Evolutionary conservation across 2,113 vertebrate species (phyloP), one percentile per base, ranked within the genome.

Genomic region (Pseudois nayaur): DNA sequence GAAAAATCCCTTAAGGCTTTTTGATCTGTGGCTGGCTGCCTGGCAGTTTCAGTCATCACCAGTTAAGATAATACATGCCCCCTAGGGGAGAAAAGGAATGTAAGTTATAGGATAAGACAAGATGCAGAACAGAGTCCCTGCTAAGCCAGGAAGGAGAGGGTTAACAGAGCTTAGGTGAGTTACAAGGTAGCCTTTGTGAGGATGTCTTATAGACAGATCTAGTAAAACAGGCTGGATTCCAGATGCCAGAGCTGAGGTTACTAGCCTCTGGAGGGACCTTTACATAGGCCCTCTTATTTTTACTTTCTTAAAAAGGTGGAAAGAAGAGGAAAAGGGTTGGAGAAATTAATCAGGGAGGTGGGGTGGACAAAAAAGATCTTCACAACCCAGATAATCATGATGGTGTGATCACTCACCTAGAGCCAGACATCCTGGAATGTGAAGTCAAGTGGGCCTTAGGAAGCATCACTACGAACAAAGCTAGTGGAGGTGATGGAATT

Each of bases 61-160:
- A 88, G 50, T 96, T 94, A 97, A 98, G 82, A 96, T 16, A 97
- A 86, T 62, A 97, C 52, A 85, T 78, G 60, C 36, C 21, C 84
- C 82, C 43, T 83, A 93, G 89, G 19, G 54, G 40, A 94, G 10
- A 45, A 95, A 91, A 81, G 16, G 79, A 71, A 62, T 64, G 48
- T 59, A 89, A 76, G 15, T 31, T 95, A 79, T 50, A 89, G 87
- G 31, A 92, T 92, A 50, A 96, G 50, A 95, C 84, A 45, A 96
- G 50, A 93, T 91, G 52, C 12, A 89, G 33, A 83, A 50, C 16
- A 59, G 57, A 87, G 81, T 15, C 27, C 2, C 27, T 45, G 60
- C 16, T 93, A 83, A 71, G 3, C 7, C 40, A 92, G 91, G 92
- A 83, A 98, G 14, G 19, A 91, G 88, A 96, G 48, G 3, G 57